phyloP scores from a whole-genome alignment of 2,113 vertebrate genomes.

The Speoplatyrhinus poulsoni region DNA sequence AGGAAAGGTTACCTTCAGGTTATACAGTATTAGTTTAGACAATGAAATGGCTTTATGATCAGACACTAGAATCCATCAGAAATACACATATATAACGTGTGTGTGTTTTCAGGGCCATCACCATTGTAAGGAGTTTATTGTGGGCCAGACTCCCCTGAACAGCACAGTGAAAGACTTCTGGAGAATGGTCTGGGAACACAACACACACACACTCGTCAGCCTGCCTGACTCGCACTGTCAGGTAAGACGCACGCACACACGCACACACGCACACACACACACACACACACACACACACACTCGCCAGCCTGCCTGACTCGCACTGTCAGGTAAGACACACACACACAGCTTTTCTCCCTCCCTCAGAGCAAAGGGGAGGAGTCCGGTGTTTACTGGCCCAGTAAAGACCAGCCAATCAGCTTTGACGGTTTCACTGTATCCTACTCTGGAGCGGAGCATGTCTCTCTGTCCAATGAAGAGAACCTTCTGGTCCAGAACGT shows the following conservation, averaged over 20 bases:
- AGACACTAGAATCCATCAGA: too few species aligned
- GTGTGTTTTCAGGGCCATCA: constrained; percentile 81
- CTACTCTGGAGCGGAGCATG: constrained; percentile 82
- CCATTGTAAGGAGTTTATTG: constrained; percentile 88
- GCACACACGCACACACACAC: not conserved
- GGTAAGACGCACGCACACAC: constrained; percentile 65
- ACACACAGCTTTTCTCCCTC: constrained; percentile 26
- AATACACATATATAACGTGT: not conserved
- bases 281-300: not conserved
- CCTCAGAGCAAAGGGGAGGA: constrained; percentile 76
- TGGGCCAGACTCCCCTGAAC: constrained; percentile 90
- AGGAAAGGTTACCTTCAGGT: too few species aligned
- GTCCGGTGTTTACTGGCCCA: constrained; percentile 87
- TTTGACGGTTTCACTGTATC: constrained; percentile 91
- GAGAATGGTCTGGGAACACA: constrained; percentile 97
- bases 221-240: constrained; percentile 85
- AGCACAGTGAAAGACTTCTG: constrained; percentile 94
- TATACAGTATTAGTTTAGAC: too few species aligned
- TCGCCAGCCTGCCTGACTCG: not conserved
- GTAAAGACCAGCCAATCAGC: constrained; percentile 89
- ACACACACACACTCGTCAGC: constrained; percentile 85
- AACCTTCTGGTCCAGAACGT: constrained; percentile 89
- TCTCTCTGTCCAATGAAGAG: constrained; percentile 88
- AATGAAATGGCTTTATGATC: too few species aligned
- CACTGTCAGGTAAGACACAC: not conserved